Conservation (phyloP, 2,888 invertebrate genomes). For the Eupithecia subumbrata region DNA sequence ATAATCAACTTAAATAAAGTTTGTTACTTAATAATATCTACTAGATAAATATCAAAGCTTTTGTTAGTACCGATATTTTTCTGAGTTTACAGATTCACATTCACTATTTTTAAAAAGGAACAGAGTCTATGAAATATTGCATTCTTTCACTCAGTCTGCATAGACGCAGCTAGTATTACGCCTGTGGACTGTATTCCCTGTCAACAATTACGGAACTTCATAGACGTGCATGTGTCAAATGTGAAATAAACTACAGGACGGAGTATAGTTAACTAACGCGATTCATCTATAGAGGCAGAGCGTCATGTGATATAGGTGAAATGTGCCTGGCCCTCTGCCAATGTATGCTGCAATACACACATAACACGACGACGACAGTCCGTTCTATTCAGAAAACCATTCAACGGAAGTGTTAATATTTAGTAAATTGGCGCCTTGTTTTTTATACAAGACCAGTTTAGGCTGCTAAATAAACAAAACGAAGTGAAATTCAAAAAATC, state of each 20-base stretch:
- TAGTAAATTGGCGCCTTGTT: conserved; percentile 36
- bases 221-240: background rate
- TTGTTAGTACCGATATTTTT: background rate
- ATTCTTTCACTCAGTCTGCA: background rate
- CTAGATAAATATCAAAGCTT: background rate
- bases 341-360: conserved; percentile 57
- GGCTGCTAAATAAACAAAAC: conserved; percentile 4
- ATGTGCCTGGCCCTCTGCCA: conserved; percentile 72
- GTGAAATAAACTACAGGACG: background rate
- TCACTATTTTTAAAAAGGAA: background rate
- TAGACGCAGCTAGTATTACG: background rate
- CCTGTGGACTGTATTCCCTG: background rate
- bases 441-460: conserved; percentile 23
- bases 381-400: conserved; percentile 56
- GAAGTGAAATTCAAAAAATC: background rate
- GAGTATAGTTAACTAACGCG: background rate
- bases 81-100: background rate
- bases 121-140: background rate
- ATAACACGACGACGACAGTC: conserved; percentile 60
- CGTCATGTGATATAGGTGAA: conserved; percentile 57
- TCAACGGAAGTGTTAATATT: conserved; percentile 46
- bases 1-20: background rate
- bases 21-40: background rate
- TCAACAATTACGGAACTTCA: background rate
- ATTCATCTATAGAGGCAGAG: conserved; percentile 13